Percentiles rank a stretch among this genome's conserved stretches.
phyloP scores from a whole-genome alignment of 1,140 invertebrate species.

The Hypothenemus hampei region DNA sequence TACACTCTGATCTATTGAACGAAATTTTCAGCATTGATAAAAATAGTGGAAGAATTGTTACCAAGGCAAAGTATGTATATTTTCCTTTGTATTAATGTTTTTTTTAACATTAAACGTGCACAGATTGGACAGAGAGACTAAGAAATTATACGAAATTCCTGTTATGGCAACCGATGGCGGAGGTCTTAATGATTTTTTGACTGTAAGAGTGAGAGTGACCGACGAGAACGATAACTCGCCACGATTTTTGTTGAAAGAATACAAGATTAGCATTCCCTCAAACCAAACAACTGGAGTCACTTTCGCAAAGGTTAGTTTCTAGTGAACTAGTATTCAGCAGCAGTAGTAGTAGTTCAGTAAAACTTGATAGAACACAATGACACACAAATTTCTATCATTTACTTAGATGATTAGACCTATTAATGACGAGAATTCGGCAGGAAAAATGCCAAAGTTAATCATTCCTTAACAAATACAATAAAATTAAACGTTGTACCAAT shows the following conservation, averaged over 20 bases:
- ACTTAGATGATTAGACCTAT: no score
- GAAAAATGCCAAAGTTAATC: no score
- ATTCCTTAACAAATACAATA: no score
- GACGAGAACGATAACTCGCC: constrained; percentile 90
- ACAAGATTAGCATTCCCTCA: constrained; percentile 64
- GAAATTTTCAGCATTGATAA: constrained; percentile 77
- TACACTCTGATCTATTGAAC: constrained; percentile 70
- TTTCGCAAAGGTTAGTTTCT: constrained; percentile 25
- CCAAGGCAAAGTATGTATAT: constrained; percentile 13
- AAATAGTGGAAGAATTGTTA: constrained; percentile 65
- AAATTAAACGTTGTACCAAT: no score
- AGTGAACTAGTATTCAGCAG: no score
- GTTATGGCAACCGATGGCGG: constrained; percentile 84
- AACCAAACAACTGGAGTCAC: constrained; percentile 23
- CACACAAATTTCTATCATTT: no score
- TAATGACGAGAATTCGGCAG: no score
- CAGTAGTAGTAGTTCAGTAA: neutral
- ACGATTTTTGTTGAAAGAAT: constrained; percentile 71
- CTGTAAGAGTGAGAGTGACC: constrained; percentile 68
- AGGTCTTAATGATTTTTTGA: constrained; percentile 72
- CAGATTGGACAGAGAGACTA: constrained; percentile 72
- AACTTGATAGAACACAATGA: no score
- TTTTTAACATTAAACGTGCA: neutral
- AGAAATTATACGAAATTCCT: constrained; percentile 69
- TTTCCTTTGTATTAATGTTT: neutral